Base-by-base conservation (phyloP, 2,888 invertebrate genomes). In the Nomada fucata region DNA sequence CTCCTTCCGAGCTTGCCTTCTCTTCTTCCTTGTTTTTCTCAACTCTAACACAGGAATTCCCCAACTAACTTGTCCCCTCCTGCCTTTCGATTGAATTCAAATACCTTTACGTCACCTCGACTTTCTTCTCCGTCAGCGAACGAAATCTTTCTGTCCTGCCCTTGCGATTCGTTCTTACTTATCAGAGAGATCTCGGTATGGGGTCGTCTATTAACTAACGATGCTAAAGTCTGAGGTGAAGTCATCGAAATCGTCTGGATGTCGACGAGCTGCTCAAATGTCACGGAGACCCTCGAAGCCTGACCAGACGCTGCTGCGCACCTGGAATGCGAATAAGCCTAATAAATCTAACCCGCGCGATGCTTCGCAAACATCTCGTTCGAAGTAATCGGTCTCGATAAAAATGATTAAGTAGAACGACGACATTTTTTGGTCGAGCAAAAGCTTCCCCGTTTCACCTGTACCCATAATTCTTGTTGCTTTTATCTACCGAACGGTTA, bases 251-350 rank as follows among this genome's bases (percentile, higher is more conserved):
- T 59, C 59, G 53, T 69, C 63, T 29, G 36, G 18, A 57, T 68
- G 64, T 64, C 53, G 13, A 63, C 42, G 42, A 52, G 44, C 71
- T 57, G 55, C 61, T 74, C 5, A 74, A 74, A 79, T 70, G 79
- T 55, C 81, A 60, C 59, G 55, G 60, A 29, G 52, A 74, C 76
- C 53, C 72, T 52, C 52, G 29, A 63, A 20, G 23, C 50, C 50
- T 53, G 53, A 53, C 60, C 61, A 42, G 18, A 11, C 20, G 42
- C 47, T 59, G n/a, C 18, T 5, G 18, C n/a, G 42, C 44, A 29
- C 13, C 64, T 50, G n/a, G 79, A 79, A 76, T 71, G 57, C 42
- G 59, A 76, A 78, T 36, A 23, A 78, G 55, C 13, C 9, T n/a
- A n/a, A n/a, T n/a, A n/a, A n/a, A n/a, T n/a, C n/a, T n/a, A n/a